A percentile compares a stretch with the other conserved stretches of the same genome.
Conservation (phyloP, 2,113 vertebrate genomes). For the Monarcha castaneiventris region DNA sequence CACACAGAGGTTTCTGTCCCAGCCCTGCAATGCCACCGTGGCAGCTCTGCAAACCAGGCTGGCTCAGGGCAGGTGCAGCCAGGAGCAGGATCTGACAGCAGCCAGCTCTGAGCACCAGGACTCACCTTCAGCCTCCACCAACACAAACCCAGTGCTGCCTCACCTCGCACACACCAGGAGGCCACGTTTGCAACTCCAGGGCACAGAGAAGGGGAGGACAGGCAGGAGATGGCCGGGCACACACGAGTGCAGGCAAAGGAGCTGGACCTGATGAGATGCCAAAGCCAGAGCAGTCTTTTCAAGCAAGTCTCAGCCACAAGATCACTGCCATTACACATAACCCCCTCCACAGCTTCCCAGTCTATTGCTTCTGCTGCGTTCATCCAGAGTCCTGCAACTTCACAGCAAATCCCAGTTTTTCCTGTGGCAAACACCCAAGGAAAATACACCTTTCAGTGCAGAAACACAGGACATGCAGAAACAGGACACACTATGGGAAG, state of each 20-base stretch:
- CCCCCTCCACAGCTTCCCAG: not conserved
- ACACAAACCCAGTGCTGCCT: not conserved
- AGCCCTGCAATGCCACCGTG: not conserved
- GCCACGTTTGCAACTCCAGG: not conserved
- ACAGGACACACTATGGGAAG: not conserved
- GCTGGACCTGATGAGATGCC: not conserved
- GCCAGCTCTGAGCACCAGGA: not conserved
- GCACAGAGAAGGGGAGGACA: not conserved
- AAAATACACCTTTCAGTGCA: not conserved
- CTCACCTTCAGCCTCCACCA: not conserved
- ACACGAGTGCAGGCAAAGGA: accelerated
- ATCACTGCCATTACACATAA: not conserved
- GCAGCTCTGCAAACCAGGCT: not conserved
- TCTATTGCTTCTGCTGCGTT: not conserved
- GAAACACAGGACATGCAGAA: not conserved
- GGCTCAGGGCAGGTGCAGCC: not conserved
- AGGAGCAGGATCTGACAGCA: not conserved
- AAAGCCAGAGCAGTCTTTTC: not conserved
- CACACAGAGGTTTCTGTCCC: not conserved
- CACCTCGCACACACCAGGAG: not conserved
- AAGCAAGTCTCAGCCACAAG: not conserved
- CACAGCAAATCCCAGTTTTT: not conserved
- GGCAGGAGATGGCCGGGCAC: not conserved
- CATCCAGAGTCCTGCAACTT: not conserved
- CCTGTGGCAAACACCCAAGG: not conserved